Evolutionary conservation across 1,140 invertebrate genomes (phyloP).

Genomic region (Drosophila leontia): DNA sequence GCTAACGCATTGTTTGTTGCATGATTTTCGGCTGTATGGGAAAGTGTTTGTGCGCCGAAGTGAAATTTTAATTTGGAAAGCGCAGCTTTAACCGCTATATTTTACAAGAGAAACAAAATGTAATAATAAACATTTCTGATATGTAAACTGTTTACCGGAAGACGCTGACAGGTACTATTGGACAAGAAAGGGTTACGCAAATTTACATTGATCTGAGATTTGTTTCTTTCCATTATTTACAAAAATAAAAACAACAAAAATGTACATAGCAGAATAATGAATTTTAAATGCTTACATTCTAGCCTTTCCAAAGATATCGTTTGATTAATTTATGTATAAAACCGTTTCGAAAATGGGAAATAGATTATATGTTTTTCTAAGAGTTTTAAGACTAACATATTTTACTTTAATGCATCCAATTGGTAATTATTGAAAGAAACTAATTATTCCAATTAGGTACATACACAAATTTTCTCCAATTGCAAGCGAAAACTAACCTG

Average conservation of each 20-base stretch:
- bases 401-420: no score
- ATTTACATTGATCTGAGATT: no score
- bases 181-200: no score
- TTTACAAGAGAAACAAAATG: not conserved
- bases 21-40: conserved; percentile 41
- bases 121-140: not conserved
- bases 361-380: not conserved
- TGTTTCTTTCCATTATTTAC: no score
- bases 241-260: no score
- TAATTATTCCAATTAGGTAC: not conserved
- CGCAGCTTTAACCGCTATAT: not conserved
- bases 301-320: no score
- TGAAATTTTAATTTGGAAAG: not conserved
- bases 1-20: conserved; percentile 25
- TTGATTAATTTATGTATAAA: no score
- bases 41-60: conserved; percentile 8
- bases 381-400: not conserved
- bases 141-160: no score
- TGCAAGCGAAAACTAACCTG: not conserved
- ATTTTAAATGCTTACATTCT: no score
- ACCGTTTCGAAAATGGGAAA: not conserved
- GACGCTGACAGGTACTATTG: not conserved
- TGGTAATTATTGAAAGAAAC: not conserved
- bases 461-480: not conserved
- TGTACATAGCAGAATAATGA: no score